Base-by-base conservation (phyloP, 2,888 invertebrate species). In the Strigamia crassipes region DNA sequence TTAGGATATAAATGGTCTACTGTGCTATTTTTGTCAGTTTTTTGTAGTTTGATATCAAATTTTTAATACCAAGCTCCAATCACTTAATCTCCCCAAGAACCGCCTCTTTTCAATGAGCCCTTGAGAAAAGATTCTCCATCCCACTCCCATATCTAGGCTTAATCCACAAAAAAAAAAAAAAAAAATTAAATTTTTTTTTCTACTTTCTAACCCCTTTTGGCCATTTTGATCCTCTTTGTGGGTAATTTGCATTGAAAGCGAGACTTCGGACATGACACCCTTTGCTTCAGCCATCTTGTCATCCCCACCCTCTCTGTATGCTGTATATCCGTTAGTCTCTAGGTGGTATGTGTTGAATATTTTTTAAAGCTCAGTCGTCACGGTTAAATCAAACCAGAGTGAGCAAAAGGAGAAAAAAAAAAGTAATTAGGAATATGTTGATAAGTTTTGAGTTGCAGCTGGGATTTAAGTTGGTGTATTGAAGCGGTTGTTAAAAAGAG, bases 141-240 rank as follows among this genome's bases (percentile, higher is more conserved):
- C 66, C 23, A 66, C 66, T 66, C 66, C 66, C 66, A 66, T 23
- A 66, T 66, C 66, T 66, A 18, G 18, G 4, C 51, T n/a, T 51
- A 66, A 66, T 66, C 66, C 66, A n/a, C n/a, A n/a, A 23, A 66
- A 66, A 66, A 66, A 66, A n/a, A n/a, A 23, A 66, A 66, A 66
- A 66, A 66, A 66, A 27, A 8, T 66, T 12, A 66, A 5, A 27
- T 66, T 66, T 66, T 66, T 66, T 66, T 10, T 9, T 9, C 21
- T 6, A 66, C 66, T 66, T 66, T 27, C 66, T 66, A 66, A 66
- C 66, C 66, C 66, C 66, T 66, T 66, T 66, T 66, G 66, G 27
- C 66, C 27, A 66, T 66, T 66, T 66, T 66, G 66, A 66, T 66
- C 66, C 66, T 66, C 66, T 66, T 66, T 66, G 66, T 66, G 66